Percentiles rank a stretch among this genome's conserved stretches.
Evolutionary conservation across 2,888 invertebrate species (phyloP).

Genomic region (Sabatieria punctata): DNA sequence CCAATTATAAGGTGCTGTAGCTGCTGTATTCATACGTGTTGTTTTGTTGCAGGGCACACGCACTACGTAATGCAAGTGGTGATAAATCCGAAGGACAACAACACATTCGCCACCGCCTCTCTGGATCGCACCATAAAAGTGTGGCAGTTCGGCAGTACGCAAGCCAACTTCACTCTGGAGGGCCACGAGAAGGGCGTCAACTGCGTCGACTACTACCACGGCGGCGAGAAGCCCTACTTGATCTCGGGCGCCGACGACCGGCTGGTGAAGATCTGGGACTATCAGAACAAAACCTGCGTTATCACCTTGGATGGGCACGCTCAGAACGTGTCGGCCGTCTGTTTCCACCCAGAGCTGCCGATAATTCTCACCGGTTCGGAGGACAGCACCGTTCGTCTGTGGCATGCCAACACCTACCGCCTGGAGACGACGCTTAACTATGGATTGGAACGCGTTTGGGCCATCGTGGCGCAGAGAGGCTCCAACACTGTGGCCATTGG

Average conservation of each 20-base stretch:
- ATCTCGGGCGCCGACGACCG: slow-evolving; percentile 97
- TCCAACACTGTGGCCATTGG: slow-evolving; percentile 91
- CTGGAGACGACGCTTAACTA: slow-evolving; percentile 91
- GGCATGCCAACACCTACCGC: slow-evolving; percentile 93
- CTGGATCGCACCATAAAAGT: slow-evolving; percentile 92
- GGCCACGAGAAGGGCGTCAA: slow-evolving; percentile 96
- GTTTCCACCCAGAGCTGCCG: slow-evolving; percentile 94
- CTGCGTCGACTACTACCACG: slow-evolving; percentile 96
- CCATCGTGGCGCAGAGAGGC: slow-evolving; percentile 74
- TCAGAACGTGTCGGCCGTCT: slow-evolving; percentile 71
- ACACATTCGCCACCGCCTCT: slow-evolving; percentile 98
- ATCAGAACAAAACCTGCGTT: slow-evolving; percentile 95
- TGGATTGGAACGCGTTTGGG: slow-evolving; percentile 94
- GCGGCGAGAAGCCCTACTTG: slow-evolving; percentile 94
- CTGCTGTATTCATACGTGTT: no score
- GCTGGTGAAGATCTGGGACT: slow-evolving; percentile 97
- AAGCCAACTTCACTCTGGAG: slow-evolving; percentile 91
- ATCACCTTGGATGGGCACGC: slow-evolving; percentile 93
- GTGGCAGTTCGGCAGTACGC: slow-evolving; percentile 94
- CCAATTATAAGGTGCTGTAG: no score
- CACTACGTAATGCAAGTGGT: slow-evolving; percentile 99
- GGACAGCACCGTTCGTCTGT: slow-evolving; percentile 57
- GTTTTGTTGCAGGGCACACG: slow-evolving; percentile 48
- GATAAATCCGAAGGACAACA: slow-evolving; percentile 97
- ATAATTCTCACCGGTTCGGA: slow-evolving; percentile 92